Evolutionary conservation across 2,113 vertebrate species (phyloP).

Genomic region (Tricholaema leucomelas): DNA sequence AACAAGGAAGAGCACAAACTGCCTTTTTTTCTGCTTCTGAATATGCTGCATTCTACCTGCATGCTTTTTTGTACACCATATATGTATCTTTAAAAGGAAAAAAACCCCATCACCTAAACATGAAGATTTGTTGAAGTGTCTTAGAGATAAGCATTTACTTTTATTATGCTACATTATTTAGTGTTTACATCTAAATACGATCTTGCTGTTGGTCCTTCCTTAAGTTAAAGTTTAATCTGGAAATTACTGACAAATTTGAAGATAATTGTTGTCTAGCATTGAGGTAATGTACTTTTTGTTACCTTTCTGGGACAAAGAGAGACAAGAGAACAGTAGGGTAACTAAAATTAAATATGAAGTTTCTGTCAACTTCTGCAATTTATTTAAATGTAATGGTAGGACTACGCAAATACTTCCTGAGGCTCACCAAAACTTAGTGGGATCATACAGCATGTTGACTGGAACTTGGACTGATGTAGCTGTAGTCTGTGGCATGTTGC

Average conservation of each 20-base stretch:
- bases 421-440: neutral
- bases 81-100: neutral
- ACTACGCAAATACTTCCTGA: neutral
- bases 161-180: neutral
- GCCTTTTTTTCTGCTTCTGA: neutral
- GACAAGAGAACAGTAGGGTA: neutral
- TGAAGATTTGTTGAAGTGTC: neutral
- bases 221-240: neutral
- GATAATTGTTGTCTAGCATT: neutral
- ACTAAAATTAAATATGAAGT: neutral
- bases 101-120: rapidly evolving
- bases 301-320: neutral
- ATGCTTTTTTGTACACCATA: neutral
- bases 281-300: neutral
- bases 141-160: neutral
- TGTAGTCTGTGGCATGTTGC: neutral
- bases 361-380: neutral
- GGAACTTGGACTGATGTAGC: neutral
- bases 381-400: neutral
- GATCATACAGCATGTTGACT: neutral
- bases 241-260: neutral
- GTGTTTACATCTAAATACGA: neutral
- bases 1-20: neutral
- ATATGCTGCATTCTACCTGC: neutral
- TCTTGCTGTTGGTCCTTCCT: neutral